Conservation (phyloP, 2,888 invertebrate species). For the Trisateles emortualis region DNA sequence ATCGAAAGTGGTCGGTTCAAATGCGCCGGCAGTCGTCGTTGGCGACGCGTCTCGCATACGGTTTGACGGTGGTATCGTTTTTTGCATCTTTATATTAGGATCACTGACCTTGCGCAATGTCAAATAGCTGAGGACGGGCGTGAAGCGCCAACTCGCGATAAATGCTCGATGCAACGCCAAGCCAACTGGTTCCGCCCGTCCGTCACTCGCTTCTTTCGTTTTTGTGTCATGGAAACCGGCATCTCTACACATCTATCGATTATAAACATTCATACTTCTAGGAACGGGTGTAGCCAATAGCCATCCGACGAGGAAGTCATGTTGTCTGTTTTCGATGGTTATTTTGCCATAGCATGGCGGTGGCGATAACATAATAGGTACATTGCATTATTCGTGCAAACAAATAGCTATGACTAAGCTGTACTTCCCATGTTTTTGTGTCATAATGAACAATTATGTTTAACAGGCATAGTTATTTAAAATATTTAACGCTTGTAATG, state of each 20-base stretch:
- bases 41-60: slow-evolving; percentile 67
- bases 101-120: slow-evolving; percentile 86
- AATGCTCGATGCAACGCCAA: slow-evolving; percentile 61
- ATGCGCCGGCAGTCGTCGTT: slow-evolving; percentile 65
- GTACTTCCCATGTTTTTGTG: slow-evolving; percentile 47
- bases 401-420: slow-evolving; percentile 44
- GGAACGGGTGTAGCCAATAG: slow-evolving; percentile 11
- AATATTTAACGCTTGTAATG: slow-evolving; percentile 13
- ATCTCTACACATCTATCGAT: slow-evolving; percentile 49
- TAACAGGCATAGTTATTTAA: slow-evolving; percentile 12
- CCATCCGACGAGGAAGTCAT: slow-evolving; percentile 32
- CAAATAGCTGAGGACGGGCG: slow-evolving; percentile 79
- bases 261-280: slow-evolving; percentile 36
- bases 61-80: slow-evolving; percentile 58
- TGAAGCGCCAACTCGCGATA: slow-evolving; percentile 65
- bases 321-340: slow-evolving; percentile 9
- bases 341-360: slow-evolving; percentile 3
- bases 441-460: slow-evolving; percentile 48
- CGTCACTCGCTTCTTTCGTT: slow-evolving; percentile 59
- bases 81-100: slow-evolving; percentile 85
- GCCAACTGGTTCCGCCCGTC: slow-evolving; percentile 68
- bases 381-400: slow-evolving; percentile 31
- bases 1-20: slow-evolving; percentile 80
- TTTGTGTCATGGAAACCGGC: slow-evolving; percentile 66
- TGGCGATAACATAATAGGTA: slow-evolving; percentile 9